Evolutionary conservation across 30 jellyfish, hydroid and myxozoan genomes (phyloP).

Genomic region (Turritopsis dohrnii): DNA sequence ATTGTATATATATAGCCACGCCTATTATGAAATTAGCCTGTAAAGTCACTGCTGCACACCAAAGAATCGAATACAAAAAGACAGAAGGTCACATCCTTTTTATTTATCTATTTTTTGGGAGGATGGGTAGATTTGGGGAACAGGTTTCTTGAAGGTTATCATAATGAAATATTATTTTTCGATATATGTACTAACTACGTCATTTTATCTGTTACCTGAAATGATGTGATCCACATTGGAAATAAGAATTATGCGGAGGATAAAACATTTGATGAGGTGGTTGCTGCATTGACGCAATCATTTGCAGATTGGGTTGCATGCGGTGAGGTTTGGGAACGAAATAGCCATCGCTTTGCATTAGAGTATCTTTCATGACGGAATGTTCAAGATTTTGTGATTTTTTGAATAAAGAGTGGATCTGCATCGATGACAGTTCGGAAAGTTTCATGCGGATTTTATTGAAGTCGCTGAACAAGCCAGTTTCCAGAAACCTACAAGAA

Average conservation of each 20-base stretch:
- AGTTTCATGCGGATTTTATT: conserved; percentile 64
- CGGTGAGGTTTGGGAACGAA: background rate
- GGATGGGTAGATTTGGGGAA: no score
- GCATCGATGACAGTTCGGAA: conserved; percentile 62
- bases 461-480: conserved; percentile 75
- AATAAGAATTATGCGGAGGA: conserved; percentile 14
- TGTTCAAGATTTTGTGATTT: conserved; percentile 59
- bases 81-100: background rate
- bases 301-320: background rate
- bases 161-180: no score
- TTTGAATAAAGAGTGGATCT: conserved; percentile 53
- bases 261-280: conserved; percentile 13
- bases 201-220: conserved; percentile 7
- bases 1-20: background rate
- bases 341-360: conserved; percentile 19
- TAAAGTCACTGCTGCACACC: background rate
- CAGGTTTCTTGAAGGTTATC: no score
- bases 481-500: conserved; percentile 66
- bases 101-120: background rate
- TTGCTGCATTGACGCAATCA: background rate
- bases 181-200: no score
- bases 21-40: background rate
- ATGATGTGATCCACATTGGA: conserved; percentile 14
- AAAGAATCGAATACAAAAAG: background rate
- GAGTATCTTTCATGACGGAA: conserved; percentile 53